These are phyloP conservation scores for Cancer borealis DNA, from an alignment of 2,888 invertebrate species.

Conservation along the genomic window DNA sequence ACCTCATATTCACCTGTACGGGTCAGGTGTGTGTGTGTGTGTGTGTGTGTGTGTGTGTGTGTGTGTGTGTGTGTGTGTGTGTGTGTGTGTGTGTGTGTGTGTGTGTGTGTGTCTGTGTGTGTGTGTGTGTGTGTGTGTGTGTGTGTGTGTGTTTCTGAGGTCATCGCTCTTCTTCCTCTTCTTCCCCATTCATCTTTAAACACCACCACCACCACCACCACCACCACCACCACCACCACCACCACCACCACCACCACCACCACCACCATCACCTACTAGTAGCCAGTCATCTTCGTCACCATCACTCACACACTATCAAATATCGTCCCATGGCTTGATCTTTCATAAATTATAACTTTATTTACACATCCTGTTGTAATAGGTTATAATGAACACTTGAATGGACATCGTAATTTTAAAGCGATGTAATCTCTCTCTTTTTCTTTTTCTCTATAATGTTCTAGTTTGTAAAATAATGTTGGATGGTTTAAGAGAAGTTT, in stretches of 20 bases:
- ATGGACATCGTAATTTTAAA: background rate
- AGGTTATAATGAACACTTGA: background rate
- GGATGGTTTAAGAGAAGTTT: too few species aligned
- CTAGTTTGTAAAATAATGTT: background rate
- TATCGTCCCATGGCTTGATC: background rate
- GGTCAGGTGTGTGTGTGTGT: background rate
- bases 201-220: slow-evolving; percentile 36
- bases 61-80: slow-evolving; percentile 39
- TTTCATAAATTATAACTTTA: background rate
- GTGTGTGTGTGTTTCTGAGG: background rate
- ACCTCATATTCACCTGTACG: background rate
- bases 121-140: slow-evolving; percentile 4
- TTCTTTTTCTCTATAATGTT: background rate
- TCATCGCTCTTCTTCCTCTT: background rate
- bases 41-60: slow-evolving; percentile 27
- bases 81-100: background rate
- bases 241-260: background rate
- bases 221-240: slow-evolving; percentile 28
- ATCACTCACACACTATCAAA: background rate
- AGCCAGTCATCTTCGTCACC: background rate
- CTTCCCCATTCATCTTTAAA: background rate
- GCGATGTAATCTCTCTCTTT: background rate
- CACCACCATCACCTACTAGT: background rate
- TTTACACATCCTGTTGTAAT: background rate
- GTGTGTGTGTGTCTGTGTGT: background rate